Base-by-base conservation (phyloP, 2,797 vertebrate species). In the Carcharodon carcharias region DNA sequence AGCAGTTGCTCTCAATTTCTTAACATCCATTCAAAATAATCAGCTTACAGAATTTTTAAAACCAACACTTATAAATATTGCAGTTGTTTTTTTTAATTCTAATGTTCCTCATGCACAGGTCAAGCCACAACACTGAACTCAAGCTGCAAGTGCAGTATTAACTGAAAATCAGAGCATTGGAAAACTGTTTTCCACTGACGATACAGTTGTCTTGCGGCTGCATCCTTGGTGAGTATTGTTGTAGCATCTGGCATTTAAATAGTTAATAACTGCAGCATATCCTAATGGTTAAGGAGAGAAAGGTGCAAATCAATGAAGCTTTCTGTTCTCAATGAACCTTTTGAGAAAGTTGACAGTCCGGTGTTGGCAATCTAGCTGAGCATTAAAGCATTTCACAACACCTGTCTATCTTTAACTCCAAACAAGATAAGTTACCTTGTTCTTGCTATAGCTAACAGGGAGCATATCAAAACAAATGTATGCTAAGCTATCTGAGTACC, bases 361-460 rank as follows among this genome's bases (percentile, higher is more conserved):
- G 45, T 14, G 5, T 63, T 56, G 7, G 94, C 69, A 95, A 95
- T 95, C 45, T 45, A 69, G 69, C 50, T 95, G 67, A 73, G 69
- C 69, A 95, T 56, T 77, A 56, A 77, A 77, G 94, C 50, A 95
- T 95, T 71, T 77, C 94, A 95, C 28, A 95, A 77, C 94, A 95
- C 50, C 77, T 35, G 23, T 21, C 45, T 73, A 56, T 58, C 69
- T 77, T 77, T 95, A 2, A 95, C 69, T 58, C 56, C 94, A 31
- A 95, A 77, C 14, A 31, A 77, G 94, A 95, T 95, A 95, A 95
- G 69, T 71, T 95, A 50, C 77, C 69, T 95, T 77, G 65, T 77
- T 54, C 69, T 35, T 56, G 26, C 91, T 93, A 11, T 23, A 45
- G n/a, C 61, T 65, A 65, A 35, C 63, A 67, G 91, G n/a, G n/a